phyloP scores from a whole-genome alignment of 1,140 invertebrate species.

The Charaxes varanes region DNA sequence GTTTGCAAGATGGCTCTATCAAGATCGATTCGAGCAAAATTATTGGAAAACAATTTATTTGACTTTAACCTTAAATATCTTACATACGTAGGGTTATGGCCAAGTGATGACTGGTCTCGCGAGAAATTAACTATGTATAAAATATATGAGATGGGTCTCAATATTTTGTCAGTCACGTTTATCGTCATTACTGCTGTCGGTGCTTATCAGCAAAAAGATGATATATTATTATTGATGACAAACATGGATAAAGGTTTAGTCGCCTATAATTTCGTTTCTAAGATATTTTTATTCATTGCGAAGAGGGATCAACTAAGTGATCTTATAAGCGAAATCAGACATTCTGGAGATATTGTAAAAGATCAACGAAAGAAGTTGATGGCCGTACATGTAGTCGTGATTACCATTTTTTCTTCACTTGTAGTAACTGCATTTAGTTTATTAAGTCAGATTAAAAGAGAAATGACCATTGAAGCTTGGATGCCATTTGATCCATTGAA shows the following conservation, averaged over 20 bases:
- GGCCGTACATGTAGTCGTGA: slow-evolving; percentile 30
- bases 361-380: slow-evolving; percentile 35
- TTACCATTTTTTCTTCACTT: slow-evolving; percentile 27
- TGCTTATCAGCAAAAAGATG: slow-evolving; percentile 30
- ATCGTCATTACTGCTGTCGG: slow-evolving; percentile 42
- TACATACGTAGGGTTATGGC: slow-evolving; percentile 49
- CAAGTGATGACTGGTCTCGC: slow-evolving; percentile 27
- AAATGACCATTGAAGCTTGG: slow-evolving; percentile 49
- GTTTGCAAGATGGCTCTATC: slow-evolving; percentile 28
- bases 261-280: slow-evolving; percentile 44
- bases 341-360: slow-evolving; percentile 42
- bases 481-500: slow-evolving; percentile 49
- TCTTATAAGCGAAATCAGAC: slow-evolving; percentile 38
- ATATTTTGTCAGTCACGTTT: slow-evolving; percentile 33
- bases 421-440: slow-evolving; percentile 31
- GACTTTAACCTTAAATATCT: slow-evolving; percentile 52
- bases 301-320: slow-evolving; percentile 31
- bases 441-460: slow-evolving; percentile 34
- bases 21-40: slow-evolving; percentile 14
- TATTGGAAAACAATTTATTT: slow-evolving; percentile 33
- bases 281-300: slow-evolving; percentile 38
- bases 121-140: slow-evolving; percentile 28
- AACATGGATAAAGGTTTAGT: slow-evolving; percentile 48
- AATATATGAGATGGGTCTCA: slow-evolving; percentile 33
- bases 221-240: slow-evolving; percentile 29